These are phyloP conservation scores for Lottia scabra DNA, from an alignment of 2,888 invertebrate genomes.

Conservation along the genomic window DNA sequence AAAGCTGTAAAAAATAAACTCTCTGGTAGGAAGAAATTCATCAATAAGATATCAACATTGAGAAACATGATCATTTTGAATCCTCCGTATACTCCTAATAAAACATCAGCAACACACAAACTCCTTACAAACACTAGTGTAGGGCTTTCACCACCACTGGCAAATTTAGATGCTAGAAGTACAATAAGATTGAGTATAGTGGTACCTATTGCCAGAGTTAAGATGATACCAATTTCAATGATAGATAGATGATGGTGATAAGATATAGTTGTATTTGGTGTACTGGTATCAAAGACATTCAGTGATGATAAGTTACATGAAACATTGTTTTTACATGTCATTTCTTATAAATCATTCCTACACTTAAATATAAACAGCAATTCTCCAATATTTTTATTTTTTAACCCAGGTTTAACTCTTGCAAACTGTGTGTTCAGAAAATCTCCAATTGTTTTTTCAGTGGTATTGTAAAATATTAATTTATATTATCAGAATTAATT, in stretches of 20 bases:
- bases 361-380: neutral
- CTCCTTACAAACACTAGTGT: conserved; percentile 58
- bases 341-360: neutral
- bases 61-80: conserved; percentile 47
- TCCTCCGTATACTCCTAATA: conserved; percentile 55
- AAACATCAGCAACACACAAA: conserved; percentile 49
- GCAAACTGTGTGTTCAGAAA: too few species aligned
- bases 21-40: conserved; percentile 62
- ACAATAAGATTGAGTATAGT: conserved; percentile 42
- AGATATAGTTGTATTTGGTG: neutral
- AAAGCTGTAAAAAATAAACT: conserved; percentile 55
- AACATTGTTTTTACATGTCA: neutral
- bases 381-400: too few species aligned
- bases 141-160: conserved; percentile 51
- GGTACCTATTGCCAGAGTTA: conserved; percentile 36
- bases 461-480: too few species aligned
- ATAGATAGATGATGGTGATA: conserved; percentile 1
- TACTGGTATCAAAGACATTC: neutral
- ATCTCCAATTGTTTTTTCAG: too few species aligned
- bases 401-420: too few species aligned
- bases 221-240: conserved; percentile 17
- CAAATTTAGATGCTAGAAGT: conserved; percentile 47
- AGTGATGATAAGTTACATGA: neutral
- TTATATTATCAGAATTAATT: too few species aligned
- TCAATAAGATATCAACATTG: conserved; percentile 33